Evolutionary conservation across 2,888 invertebrate species (phyloP), one percentile per base, ranked within the genome.

Genomic region (Chrysotoxum bicinctum): DNA sequence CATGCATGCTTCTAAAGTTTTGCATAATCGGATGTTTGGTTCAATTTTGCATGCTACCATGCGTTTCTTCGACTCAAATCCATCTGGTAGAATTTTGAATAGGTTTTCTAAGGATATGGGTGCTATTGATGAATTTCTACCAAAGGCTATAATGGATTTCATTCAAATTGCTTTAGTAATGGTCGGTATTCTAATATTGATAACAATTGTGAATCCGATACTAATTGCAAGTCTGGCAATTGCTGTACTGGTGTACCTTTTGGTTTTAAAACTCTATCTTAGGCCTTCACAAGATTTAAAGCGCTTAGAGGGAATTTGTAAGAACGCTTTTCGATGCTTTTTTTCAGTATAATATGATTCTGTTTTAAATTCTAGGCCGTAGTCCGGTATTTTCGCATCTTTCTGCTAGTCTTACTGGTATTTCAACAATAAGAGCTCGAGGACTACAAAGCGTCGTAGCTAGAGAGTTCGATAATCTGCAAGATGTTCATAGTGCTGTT

Each of bases 311-410:
- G 95, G 95, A 88, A 95, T 95, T 78, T 94, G 95, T 93, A 92
- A 93, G 93, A 92, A 84, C 26, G 12, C 16, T 14, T 54, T 16
- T 6, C 23, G 7, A 6, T 7, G 14, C 3, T 3, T 43, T 14
- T 1, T 52, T 48, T 14, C 7, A 6, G 1, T 19, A 14, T 19
- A 4, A 9, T 12, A 23, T 9, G 19, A 30, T 37, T 16, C 19
- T 45, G 35, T 32, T 32, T 16, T 45, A 7, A 9, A 69, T 66
- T 68, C 93, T 14, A 90, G 96, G 95, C 76, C 94, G 96, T 84
- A 97, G 98, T 92, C 98, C 98, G 0, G 96, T 98, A 0, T 98
- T 98, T 91, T 96, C 97, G 0, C 97, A 98, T 90, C 94, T 98
- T 87, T 95, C 96, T n/a, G 96, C 97, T 0, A 95, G 97, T 0